A percentile compares a stretch with the other conserved stretches of the same genome.
Conservation (phyloP, 2,113 vertebrate species). For the Phocoena phocoena region DNA sequence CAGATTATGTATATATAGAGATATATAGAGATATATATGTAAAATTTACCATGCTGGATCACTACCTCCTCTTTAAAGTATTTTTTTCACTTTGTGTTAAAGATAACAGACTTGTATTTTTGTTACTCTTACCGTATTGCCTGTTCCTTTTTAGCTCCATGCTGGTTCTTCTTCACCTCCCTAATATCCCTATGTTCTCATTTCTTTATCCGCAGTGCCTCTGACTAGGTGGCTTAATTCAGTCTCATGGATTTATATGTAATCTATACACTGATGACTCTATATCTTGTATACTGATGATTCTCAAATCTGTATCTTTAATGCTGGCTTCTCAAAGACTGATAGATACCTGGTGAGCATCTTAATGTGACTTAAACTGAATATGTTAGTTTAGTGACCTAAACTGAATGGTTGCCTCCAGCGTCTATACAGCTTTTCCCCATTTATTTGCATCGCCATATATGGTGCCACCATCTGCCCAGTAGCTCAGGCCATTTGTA, state of each 20-base stretch:
- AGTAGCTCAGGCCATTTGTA: neutral
- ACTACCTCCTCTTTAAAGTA: neutral
- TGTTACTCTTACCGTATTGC: neutral
- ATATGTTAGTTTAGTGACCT: neutral
- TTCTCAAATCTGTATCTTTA: neutral
- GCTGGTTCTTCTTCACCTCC: neutral
- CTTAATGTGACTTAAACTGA: neutral
- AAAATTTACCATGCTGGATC: neutral
- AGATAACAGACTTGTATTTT: neutral
- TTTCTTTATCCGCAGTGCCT: neutral
- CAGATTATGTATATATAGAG: neutral
- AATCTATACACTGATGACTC: neutral
- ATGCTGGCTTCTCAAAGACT: neutral
- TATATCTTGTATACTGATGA: neutral
- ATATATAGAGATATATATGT: neutral
- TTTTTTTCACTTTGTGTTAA: conserved; percentile 19
- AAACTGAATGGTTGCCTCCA: neutral
- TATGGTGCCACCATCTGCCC: neutral
- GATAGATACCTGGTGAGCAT: neutral
- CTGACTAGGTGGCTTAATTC: neutral
- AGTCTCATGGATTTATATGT: neutral
- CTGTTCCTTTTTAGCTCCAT: neutral
- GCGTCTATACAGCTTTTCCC: neutral
- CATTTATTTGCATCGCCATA: neutral
- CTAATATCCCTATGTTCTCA: neutral